phyloP scores from a whole-genome alignment of 1,140 invertebrate genomes.

The Elymnias hypermnestra region DNA sequence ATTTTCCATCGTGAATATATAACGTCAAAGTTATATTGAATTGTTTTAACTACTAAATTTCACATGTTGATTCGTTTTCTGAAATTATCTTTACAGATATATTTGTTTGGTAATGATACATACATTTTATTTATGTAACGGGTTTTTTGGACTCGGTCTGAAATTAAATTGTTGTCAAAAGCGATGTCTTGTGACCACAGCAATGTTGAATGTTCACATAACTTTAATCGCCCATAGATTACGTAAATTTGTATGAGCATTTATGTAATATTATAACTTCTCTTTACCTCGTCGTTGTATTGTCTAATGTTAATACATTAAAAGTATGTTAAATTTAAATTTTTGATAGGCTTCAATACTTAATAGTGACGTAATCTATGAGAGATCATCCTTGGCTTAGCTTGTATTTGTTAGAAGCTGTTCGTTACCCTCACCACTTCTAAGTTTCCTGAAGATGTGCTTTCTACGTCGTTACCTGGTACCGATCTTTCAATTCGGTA shows the following conservation, averaged over 20 bases:
- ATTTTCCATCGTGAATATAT: constrained; percentile 9
- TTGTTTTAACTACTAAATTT: no score
- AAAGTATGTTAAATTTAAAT: no score
- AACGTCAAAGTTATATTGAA: neutral
- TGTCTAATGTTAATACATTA: no score
- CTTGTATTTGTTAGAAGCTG: constrained; percentile 43
- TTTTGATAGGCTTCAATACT: no score
- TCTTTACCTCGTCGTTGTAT: no score
- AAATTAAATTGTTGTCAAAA: constrained; percentile 39
- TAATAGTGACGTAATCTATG: constrained; percentile 5
- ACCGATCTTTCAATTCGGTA: constrained; percentile 19
- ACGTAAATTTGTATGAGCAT: no score
- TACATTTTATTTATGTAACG: neutral
- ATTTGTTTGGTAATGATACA: no score
- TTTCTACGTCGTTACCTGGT: constrained; percentile 35
- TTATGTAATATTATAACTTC: no score
- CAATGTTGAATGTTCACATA: constrained; percentile 35
- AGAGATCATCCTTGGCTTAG: constrained; percentile 42
- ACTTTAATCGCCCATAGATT: neutral
- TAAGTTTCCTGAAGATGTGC: constrained; percentile 29
- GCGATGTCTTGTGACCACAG: constrained; percentile 50
- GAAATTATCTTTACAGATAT: no score
- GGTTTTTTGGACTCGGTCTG: constrained; percentile 52
- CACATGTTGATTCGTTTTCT: no score
- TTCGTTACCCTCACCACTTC: constrained; percentile 14